Conservation (phyloP, 2,888 invertebrate species). For the Geotrupes spiniger region DNA sequence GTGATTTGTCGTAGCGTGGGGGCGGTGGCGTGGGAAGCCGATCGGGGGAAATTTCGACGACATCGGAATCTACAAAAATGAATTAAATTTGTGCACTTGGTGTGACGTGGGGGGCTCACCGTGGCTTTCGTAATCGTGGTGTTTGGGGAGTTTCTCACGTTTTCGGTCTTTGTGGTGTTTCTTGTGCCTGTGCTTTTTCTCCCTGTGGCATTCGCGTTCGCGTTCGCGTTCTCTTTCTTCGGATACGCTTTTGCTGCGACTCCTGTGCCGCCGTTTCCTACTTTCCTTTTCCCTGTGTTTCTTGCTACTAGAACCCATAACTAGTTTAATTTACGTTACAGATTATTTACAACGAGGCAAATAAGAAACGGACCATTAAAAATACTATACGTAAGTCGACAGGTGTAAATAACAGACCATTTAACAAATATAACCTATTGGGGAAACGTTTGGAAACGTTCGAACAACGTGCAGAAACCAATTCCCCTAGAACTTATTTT, state of each 20-base stretch:
- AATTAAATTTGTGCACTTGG: slow-evolving; percentile 7
- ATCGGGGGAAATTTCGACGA: slow-evolving; percentile 41
- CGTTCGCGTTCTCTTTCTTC: slow-evolving; percentile 51
- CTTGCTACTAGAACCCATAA: slow-evolving; percentile 69
- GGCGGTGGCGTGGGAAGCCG: slow-evolving; percentile 39
- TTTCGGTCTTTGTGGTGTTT: slow-evolving; percentile 49
- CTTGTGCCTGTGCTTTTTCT: slow-evolving; percentile 59
- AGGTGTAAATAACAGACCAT: no score
- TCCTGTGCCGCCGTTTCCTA: slow-evolving; percentile 67
- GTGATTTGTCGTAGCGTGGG: slow-evolving; percentile 37
- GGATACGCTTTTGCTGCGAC: slow-evolving; percentile 58
- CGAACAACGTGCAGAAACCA: no score
- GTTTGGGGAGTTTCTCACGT: slow-evolving; percentile 42
- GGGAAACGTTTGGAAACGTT: no score
- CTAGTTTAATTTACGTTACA: slow-evolving; percentile 7
- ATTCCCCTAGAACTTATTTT: no score
- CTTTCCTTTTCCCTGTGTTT: slow-evolving; percentile 63
- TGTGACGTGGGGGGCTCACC: slow-evolving; percentile 51
- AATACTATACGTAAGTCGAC: neutral
- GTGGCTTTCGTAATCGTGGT: slow-evolving; percentile 53
- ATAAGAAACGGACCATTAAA: neutral
- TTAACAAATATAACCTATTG: no score
- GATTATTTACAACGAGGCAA: no score
- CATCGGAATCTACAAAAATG: slow-evolving; percentile 40
- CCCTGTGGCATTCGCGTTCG: slow-evolving; percentile 50